phyloP scores from a whole-genome alignment of 2,797 vertebrate genomes.

The Nyctibius grandis region DNA sequence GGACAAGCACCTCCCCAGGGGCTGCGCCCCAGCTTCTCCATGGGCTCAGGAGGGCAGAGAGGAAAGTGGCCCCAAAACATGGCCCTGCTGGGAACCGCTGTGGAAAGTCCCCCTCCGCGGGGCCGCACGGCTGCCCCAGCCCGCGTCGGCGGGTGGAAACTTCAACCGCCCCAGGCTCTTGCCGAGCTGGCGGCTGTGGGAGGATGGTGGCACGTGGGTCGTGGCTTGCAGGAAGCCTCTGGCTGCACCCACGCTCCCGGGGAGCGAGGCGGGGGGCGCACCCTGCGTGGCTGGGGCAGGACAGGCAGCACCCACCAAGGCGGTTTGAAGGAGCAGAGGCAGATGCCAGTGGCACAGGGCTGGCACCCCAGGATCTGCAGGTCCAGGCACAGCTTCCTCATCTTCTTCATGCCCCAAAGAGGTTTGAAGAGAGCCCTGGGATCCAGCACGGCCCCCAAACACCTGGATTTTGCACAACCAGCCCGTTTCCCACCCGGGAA shows the following conservation, averaged over 20 bases:
- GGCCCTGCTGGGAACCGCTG: accelerated
- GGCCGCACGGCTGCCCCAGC: not conserved
- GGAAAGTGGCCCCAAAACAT: accelerated
- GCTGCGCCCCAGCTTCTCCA: accelerated
- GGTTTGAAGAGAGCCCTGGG: not conserved
- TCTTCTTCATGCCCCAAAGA: not conserved
- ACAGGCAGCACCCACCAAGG: not conserved
- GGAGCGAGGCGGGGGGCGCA: not conserved
- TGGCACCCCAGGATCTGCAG: not conserved
- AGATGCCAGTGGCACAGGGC: not conserved
- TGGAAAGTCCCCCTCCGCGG: accelerated
- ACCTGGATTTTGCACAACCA: not conserved
- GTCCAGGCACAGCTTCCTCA: not conserved
- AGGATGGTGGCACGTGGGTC: not conserved
- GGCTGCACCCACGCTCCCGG: not conserved
- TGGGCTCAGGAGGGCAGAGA: not conserved
- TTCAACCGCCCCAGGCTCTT: not conserved
- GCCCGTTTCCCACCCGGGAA: not conserved
- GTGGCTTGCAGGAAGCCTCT: not conserved
- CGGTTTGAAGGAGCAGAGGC: accelerated
- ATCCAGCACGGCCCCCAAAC: accelerated
- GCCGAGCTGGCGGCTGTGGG: accelerated
- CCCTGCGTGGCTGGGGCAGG: not conserved
- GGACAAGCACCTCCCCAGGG: not conserved
- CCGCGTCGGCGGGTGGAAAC: not conserved